phyloP scores from a whole-genome alignment of 1,140 invertebrate genomes.

The Geopemphigus sp. region DNA sequence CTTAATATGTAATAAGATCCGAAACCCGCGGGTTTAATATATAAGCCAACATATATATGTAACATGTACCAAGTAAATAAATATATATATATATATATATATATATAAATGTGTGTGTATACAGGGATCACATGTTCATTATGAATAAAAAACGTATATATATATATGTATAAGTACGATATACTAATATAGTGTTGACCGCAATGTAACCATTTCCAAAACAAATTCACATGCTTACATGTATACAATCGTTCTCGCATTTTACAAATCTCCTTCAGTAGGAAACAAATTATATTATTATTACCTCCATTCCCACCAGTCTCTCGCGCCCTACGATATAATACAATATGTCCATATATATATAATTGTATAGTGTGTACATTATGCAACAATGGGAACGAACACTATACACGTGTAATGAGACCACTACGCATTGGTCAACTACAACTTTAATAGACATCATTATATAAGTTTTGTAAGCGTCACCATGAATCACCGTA shows the following conservation, averaged over 20 bases:
- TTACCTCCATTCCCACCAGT: background rate
- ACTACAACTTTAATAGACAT: conserved; percentile 1
- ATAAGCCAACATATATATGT: background rate
- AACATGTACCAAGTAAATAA: background rate
- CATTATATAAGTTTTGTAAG: conserved; percentile 22
- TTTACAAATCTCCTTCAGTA: background rate
- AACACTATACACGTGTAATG: conserved; percentile 1
- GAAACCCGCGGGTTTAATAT: background rate
- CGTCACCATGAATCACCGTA: background rate
- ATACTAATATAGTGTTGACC: background rate
- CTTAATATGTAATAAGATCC: too few species aligned
- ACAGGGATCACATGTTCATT: too few species aligned
- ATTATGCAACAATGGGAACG: conserved; percentile 15
- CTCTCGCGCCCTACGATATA: background rate
- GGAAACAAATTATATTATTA: conserved; percentile 1
- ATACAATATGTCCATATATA: background rate
- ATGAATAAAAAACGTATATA: background rate
- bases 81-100: background rate
- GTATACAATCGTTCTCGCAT: too few species aligned
- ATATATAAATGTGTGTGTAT: too few species aligned
- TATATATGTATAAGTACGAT: background rate
- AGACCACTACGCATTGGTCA: background rate
- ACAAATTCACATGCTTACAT: background rate
- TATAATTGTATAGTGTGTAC: background rate
- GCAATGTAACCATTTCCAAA: background rate